A percentile compares a stretch with the other conserved stretches of the same genome.
phyloP scores from a whole-genome alignment of 2,113 vertebrate genomes.

The Fulmarus glacialis region DNA sequence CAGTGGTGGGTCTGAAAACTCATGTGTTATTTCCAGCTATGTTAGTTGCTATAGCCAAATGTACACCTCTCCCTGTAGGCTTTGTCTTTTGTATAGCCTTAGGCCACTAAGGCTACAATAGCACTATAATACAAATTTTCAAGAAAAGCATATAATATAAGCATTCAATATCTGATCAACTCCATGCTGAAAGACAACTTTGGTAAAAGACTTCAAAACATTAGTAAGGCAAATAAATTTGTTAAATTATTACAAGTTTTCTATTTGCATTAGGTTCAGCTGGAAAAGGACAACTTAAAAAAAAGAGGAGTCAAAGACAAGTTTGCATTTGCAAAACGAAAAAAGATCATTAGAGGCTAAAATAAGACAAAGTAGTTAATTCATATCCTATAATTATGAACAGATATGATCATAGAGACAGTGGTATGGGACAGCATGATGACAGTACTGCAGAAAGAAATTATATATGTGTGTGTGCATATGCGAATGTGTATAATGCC shows the following conservation, averaged over 20 bases:
- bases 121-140: neutral
- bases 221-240: neutral
- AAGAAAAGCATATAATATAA: neutral
- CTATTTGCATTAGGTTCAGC: neutral
- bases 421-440: neutral
- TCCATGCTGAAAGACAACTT: neutral
- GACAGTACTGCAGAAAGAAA: neutral
- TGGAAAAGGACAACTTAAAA: neutral
- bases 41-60: neutral
- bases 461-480: fast-evolving
- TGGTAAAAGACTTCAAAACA: neutral
- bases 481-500: neutral
- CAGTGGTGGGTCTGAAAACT: neutral
- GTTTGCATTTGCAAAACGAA: neutral
- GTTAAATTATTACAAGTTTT: neutral
- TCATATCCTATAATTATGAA: neutral
- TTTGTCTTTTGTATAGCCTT: neutral
- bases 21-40: neutral
- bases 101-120: neutral
- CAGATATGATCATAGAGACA: neutral
- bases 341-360: neutral
- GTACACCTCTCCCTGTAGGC: neutral
- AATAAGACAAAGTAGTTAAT: neutral
- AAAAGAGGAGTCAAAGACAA: neutral
- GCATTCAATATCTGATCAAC: neutral